Evolutionary conservation across 2,888 invertebrate species (phyloP), one percentile per base, ranked within the genome.

Genomic region (Abrostola triplasia): DNA sequence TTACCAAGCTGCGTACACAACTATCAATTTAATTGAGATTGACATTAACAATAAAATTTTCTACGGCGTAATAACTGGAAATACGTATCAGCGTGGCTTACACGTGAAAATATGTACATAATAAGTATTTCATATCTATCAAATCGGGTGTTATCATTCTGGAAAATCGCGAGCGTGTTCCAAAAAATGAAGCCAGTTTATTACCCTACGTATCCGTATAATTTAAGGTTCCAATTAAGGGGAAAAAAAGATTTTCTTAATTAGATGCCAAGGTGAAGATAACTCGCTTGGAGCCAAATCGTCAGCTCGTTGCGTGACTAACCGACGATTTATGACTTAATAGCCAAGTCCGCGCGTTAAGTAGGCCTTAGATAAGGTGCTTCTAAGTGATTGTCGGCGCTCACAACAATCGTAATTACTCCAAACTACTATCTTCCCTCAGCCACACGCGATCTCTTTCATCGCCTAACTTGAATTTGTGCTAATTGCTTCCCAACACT

Each of bases 371-470:
- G 94, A 94, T 94, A 94, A 94, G 94, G 91, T 88, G 90, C 89
- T 88, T 92, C 91, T 94, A 94, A 94, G 93, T 94, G 94, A 94
- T 93, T 94, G 94, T 94, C 93, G 94, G 93, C 90, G 87, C 90
- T 93, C 93, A 93, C 93, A 93, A 94, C 94, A 93, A 93, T 92
- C 91, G 93, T 94, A 94, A 94, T 94, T 93, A 93, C 92, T 94
- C 92, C 86, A 91, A 94, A 93, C 93, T 92, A 87, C 90, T 94
- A 93, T 93, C 93, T 93, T 84, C 83, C 85, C 77, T 86, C 73
- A 78, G 79, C 82, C 84, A 89, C 94, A 94, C 94, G 94, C 94
- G 91, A 94, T 92, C 90, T 89, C 85, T 90, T 89, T 90, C 90
- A 90, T 88, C 88, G 88, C 82, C 84, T 84, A 82, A 87, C 89